A percentile compares a stretch with the other conserved stretches of the same genome.
phyloP scores from a whole-genome alignment of 2,888 invertebrate species.

The Agrochola macilenta region DNA sequence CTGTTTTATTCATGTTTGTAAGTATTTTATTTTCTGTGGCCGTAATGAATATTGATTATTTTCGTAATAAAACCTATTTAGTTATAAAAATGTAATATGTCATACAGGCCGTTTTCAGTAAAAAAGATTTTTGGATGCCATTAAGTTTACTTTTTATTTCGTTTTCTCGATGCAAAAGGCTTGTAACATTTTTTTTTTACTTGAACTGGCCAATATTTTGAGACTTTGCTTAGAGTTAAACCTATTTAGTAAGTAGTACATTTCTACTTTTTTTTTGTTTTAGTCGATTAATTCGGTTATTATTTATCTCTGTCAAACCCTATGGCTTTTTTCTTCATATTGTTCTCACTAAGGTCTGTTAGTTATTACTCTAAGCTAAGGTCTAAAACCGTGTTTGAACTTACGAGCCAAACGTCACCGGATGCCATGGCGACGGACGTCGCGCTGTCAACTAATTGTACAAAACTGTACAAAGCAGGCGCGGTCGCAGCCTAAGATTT shows the following conservation, averaged over 20 bases:
- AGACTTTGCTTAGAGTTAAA: background rate
- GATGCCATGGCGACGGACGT: background rate
- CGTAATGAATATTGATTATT: too few species aligned
- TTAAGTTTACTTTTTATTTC: conserved; percentile 4
- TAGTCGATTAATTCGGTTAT: conserved; percentile 4
- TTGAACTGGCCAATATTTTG: background rate
- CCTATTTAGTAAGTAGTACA: background rate
- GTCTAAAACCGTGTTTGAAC: background rate
- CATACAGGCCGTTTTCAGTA: background rate
- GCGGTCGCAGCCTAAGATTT: too few species aligned
- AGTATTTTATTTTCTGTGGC: background rate
- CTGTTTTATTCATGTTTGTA: background rate
- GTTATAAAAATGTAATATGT: background rate
- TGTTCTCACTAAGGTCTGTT: background rate
- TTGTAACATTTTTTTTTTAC: background rate
- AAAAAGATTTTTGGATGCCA: conserved; percentile 19
- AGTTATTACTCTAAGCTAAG: too few species aligned
- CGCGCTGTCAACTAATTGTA: too few species aligned
- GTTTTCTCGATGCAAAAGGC: background rate
- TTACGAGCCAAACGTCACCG: background rate
- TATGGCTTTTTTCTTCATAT: background rate
- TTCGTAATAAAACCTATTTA: background rate
- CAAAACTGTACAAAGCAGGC: too few species aligned
- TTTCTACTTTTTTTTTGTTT: background rate
- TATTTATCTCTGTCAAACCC: background rate